phyloP scores from a whole-genome alignment of 1,140 invertebrate genomes.

The Zaprionus nigranus region DNA sequence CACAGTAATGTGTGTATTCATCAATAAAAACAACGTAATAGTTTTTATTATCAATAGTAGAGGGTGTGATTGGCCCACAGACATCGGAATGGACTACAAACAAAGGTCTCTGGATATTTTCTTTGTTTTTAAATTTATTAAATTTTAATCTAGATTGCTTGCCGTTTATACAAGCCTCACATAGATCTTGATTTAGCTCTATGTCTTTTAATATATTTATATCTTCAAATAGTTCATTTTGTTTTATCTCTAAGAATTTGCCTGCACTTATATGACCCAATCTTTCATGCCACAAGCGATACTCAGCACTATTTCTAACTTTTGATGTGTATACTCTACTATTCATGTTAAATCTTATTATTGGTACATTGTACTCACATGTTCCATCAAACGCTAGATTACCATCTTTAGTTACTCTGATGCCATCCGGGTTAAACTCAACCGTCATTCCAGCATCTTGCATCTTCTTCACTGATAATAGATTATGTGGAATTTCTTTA shows the following conservation, averaged over 20 bases:
- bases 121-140: no score
- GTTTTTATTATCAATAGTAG: no score
- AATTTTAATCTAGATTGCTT: no score
- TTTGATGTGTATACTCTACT: constrained; percentile 18
- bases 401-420: constrained; percentile 44
- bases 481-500: constrained; percentile 37
- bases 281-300: constrained; percentile 73
- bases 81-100: no score
- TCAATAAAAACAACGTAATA: no score
- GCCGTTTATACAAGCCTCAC: no score
- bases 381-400: constrained; percentile 27
- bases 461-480: constrained; percentile 44
- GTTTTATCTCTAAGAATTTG: constrained; percentile 73
- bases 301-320: constrained; percentile 49
- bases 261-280: constrained; percentile 25
- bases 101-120: no score
- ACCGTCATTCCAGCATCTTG: constrained; percentile 30
- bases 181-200: not conserved
- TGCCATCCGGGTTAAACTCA: constrained; percentile 55
- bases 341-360: constrained; percentile 19
- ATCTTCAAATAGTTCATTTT: not conserved
- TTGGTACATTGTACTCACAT: constrained; percentile 32
- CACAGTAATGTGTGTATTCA: no score
- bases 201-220: not conserved
- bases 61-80: no score